These are phyloP conservation scores for Drosophila orosa DNA, from an alignment of 1,140 invertebrate genomes.

Conservation along the genomic window DNA sequence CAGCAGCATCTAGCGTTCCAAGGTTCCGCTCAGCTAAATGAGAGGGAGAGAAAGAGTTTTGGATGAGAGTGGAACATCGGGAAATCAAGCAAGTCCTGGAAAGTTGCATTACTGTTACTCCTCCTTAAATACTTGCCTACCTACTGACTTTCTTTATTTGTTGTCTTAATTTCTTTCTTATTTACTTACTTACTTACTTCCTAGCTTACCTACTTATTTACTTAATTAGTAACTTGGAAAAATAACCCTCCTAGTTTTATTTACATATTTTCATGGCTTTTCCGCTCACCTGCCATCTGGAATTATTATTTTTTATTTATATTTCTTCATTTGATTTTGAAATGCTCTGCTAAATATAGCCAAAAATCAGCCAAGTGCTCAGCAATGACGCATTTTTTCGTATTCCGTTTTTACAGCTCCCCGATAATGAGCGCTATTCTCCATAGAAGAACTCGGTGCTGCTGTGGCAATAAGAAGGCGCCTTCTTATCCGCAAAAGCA, in stretches of 20 bases:
- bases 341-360: conserved; percentile 7
- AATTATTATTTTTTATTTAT: background rate
- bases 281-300: background rate
- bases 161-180: background rate
- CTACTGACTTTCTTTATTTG: background rate
- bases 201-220: background rate
- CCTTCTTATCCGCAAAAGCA: conserved; percentile 73
- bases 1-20: background rate
- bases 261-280: background rate
- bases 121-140: background rate
- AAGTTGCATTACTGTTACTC: too few relatives aligned
- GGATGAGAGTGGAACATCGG: too few relatives aligned
- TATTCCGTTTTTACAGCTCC: conserved; percentile 31
- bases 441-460: conserved; percentile 36
- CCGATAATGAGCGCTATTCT: conserved; percentile 47
- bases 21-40: background rate
- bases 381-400: conserved; percentile 9
- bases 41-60: background rate
- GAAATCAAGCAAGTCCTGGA: background rate
- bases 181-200: background rate
- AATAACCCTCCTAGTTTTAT: background rate
- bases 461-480: conserved; percentile 38
- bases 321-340: background rate
- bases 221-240: background rate
- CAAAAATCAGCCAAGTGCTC: conserved; percentile 25